Conservation (phyloP, 2,888 invertebrate genomes). For the Mesochorus sp. region DNA sequence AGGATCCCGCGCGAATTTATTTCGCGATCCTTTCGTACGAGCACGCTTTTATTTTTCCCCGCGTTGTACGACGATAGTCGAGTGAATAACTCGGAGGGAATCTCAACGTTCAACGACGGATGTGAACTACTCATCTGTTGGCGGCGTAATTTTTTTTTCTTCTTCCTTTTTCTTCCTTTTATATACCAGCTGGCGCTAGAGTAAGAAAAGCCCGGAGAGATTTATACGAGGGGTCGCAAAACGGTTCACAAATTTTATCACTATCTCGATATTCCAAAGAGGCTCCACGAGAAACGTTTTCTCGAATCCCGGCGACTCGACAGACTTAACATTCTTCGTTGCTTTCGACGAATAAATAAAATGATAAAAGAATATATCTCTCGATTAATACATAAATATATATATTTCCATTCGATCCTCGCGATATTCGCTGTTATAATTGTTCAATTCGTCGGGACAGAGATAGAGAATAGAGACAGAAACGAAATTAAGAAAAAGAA, state of each 20-base stretch:
- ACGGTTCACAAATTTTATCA: conserved; percentile 23
- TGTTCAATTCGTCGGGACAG: conserved; percentile 14
- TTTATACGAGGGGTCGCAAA: conserved; percentile 25
- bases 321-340: too few relatives aligned
- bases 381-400: too few relatives aligned
- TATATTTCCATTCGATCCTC: conserved; percentile 54
- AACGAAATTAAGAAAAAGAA: neutral
- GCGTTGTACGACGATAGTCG: neutral
- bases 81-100: conserved; percentile 37
- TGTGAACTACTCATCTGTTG: conserved; percentile 20
- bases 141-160: conserved; percentile 15
- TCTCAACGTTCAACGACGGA: conserved; percentile 34
- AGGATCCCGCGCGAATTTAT: conserved; percentile 41
- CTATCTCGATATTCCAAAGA: neutral
- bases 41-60: conserved; percentile 37
- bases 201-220: conserved; percentile 33
- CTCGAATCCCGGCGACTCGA: neutral
- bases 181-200: conserved; percentile 53
- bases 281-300: neutral
- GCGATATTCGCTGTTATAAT: conserved; percentile 22
- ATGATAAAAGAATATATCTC: neutral
- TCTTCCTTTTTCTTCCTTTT: too few relatives aligned
- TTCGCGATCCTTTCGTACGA: conserved; percentile 28
- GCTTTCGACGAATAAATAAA: neutral
- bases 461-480: neutral